Evolutionary conservation across 1,140 invertebrate species (phyloP), one percentile per base, ranked within the genome.

Genomic region (Triops longicaudatus): DNA sequence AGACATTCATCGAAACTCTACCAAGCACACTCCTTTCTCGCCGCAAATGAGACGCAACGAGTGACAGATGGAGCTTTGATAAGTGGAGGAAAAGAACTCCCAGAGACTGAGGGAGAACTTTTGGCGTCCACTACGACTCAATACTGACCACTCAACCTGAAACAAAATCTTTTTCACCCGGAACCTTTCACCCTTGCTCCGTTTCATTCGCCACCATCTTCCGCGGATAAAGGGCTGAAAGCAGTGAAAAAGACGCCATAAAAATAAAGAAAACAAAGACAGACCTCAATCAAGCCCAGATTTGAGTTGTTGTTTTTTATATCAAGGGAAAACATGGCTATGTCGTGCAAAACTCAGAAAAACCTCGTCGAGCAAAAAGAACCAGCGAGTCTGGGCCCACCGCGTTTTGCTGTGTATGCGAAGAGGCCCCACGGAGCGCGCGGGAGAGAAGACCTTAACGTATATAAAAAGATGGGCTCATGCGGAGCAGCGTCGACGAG

Each of bases 381-480:
- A 50, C 5, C 14, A 63, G 22, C 14, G 22, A 63, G 50, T 63
- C 50, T 63, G 50, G 50, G 50, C 50, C 50, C 50, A 22, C 50
- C 50, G 50, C 14, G 50, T 63, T 63, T 63, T 2, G 50, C 50
- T 22, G 50, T 63, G 7, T 63, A 63, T 63, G 50, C 50, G 50
- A 22, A 63, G 50, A 63, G 50, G 50, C 50, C 50, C 50, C 50
- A 63, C 50, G 50, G 50, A 63, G 50, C 50, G 50, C 50, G 50
- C 50, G n/a, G 50, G 50, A 63, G 50, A 63, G n/a, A 63, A 22
- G 50, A 63, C 50, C 50, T 63, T 14, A 22, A 63, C 50, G 50
- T 63, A 63, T 63, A 63, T 63, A 63, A 63, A 63, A 63, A 63
- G 50, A 63, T 63, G 50, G 50, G 50, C 50, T 63, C 50, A 63